Percentiles rank a stretch among this genome's conserved stretches.
These are phyloP conservation scores for Albula glossodonta DNA, from an alignment of 2,113 vertebrate species.

Conservation along the genomic window DNA sequence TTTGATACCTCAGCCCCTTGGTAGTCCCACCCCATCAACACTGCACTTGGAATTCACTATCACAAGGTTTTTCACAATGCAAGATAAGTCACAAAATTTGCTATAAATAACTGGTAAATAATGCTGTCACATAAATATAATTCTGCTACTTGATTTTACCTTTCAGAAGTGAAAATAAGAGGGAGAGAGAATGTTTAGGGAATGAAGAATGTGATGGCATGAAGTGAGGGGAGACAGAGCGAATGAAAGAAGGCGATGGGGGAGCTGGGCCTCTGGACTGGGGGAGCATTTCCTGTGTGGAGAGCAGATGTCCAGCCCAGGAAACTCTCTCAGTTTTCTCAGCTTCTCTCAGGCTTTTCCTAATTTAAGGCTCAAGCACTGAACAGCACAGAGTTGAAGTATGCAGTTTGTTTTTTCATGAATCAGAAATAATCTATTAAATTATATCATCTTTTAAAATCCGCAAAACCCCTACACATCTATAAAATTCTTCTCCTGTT, in stretches of 20 bases:
- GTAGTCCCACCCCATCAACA: background rate
- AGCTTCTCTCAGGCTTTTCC: conserved; percentile 36
- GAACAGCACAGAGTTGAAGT: conserved; percentile 14
- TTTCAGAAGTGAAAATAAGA: background rate
- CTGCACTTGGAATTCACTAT: background rate
- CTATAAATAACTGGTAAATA: background rate
- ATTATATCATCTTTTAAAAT: conserved; percentile 1
- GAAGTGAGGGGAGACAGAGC: conserved; percentile 1
- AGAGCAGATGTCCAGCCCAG: conserved; percentile 58
- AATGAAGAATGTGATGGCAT: background rate
- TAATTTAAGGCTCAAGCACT: conserved; percentile 42
- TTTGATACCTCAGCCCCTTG: no score
- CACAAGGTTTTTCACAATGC: no score
- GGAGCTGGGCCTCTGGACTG: conserved; percentile 46
- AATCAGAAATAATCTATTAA: conserved; percentile 1
- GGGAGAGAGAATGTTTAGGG: background rate
- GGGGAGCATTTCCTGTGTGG: conserved; percentile 57
- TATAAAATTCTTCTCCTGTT: background rate
- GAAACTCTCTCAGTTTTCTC: conserved; percentile 54
- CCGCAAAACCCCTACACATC: background rate
- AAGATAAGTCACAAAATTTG: background rate
- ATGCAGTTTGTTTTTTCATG: background rate
- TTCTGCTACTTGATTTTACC: background rate
- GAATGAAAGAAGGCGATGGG: background rate
- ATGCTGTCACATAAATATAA: background rate